A percentile compares a stretch with the other conserved stretches of the same genome.
Conservation (phyloP, 2,113 vertebrate genomes). For the Zapus hudsonius region DNA sequence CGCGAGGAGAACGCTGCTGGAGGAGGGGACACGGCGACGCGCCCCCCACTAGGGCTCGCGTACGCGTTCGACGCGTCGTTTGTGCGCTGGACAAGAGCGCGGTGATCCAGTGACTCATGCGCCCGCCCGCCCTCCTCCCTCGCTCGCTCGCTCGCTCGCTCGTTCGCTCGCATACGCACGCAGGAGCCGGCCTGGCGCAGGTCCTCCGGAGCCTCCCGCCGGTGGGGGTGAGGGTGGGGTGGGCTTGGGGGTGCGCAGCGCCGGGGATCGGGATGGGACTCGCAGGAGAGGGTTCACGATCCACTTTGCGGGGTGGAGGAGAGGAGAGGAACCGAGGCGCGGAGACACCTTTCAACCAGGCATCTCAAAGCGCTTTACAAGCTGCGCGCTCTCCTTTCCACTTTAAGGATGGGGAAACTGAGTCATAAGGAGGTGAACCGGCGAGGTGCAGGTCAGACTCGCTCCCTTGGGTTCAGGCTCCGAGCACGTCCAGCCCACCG, state of each 20-base stretch:
- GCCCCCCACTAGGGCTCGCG: background rate
- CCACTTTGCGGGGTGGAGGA: background rate
- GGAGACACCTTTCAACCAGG: conserved; percentile 23
- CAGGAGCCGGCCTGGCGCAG: conserved; percentile 10
- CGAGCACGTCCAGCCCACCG: background rate
- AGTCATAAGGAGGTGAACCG: conserved; percentile 70
- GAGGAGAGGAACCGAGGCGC: background rate
- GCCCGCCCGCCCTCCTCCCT: background rate
- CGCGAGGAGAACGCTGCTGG: background rate
- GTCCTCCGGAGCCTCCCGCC: background rate
- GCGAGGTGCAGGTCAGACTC: conserved; percentile 59
- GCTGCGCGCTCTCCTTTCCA: conserved; percentile 41
- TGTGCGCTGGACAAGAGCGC: conserved; percentile 30
- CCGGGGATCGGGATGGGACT: background rate
- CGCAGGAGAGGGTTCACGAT: background rate
- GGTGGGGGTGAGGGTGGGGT: background rate
- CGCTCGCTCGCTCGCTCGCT: no score
- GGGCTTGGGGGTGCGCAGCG: background rate
- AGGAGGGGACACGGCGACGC: background rate
- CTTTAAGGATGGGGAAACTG: conserved; percentile 66
- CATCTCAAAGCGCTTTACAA: conserved; percentile 48
- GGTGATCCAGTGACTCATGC: conserved; percentile 70
- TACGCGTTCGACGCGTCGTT: background rate
- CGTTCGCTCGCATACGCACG: background rate
- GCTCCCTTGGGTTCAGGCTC: background rate